phyloP scores from a whole-genome alignment of 2,113 vertebrate species.

The Morone saxatilis region DNA sequence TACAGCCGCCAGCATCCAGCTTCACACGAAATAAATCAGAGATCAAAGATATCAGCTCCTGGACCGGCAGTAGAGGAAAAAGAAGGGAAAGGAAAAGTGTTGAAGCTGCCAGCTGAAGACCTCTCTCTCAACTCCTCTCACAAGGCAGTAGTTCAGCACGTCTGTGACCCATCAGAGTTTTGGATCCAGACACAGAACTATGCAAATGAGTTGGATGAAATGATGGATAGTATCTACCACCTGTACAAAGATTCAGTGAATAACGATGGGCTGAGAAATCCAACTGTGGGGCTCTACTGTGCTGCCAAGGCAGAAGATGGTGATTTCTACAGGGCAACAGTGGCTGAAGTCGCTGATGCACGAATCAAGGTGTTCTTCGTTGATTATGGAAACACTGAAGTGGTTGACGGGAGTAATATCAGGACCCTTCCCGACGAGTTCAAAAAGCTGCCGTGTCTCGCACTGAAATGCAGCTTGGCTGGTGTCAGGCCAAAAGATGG shows the following conservation, averaged over 20 bases:
- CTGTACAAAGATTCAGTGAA: conserved; percentile 83
- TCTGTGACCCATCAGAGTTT: conserved; percentile 88
- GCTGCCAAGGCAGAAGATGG: conserved; percentile 87
- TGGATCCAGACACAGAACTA: conserved; percentile 88
- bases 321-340: conserved; percentile 86
- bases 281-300: conserved; percentile 86
- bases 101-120: conserved; percentile 48
- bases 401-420: conserved; percentile 79
- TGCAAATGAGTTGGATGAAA: conserved; percentile 80
- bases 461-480: conserved; percentile 88
- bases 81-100: neutral
- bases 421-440: conserved; percentile 85
- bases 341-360: conserved; percentile 78
- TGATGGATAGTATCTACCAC: conserved; percentile 83
- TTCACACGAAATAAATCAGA: conserved; percentile 9
- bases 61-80: conserved; percentile 22
- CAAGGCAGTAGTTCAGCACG: conserved; percentile 82
- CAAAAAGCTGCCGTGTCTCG: conserved; percentile 85
- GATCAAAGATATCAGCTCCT: neutral
- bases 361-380: conserved; percentile 86
- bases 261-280: conserved; percentile 74
- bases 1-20: conserved; percentile 11
- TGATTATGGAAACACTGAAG: conserved; percentile 87
- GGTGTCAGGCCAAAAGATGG: conserved; percentile 81
- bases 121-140: conserved; percentile 81